Evolutionary conservation across 2,797 vertebrate genomes (phyloP).

Genomic region (Onychomys leucogaster): DNA sequence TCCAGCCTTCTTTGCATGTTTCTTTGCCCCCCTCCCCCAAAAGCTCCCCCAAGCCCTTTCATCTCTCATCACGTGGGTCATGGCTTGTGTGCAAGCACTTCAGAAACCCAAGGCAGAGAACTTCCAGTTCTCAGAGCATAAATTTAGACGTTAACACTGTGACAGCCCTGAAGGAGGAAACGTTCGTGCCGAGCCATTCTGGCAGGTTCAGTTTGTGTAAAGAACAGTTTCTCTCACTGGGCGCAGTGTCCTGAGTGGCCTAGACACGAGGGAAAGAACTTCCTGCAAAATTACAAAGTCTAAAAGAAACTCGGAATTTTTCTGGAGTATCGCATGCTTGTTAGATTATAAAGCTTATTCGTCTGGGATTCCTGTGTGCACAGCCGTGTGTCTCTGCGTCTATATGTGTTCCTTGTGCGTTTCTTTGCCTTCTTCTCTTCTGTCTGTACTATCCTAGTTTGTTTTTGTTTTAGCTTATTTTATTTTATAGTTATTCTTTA

Average conservation of each 20-base stretch:
- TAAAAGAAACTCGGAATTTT: background rate
- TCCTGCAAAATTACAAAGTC: constrained; percentile 35
- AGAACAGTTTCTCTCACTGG: background rate
- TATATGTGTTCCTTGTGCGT: background rate
- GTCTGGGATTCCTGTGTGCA: background rate
- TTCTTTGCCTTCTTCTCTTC: background rate
- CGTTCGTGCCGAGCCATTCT: background rate
- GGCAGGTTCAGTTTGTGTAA: background rate
- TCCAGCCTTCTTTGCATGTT: background rate
- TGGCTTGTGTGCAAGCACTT: background rate
- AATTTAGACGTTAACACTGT: constrained; percentile 46
- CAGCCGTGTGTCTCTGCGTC: background rate
- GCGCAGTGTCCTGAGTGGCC: background rate
- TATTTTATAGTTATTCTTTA: background rate
- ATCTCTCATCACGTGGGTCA: background rate
- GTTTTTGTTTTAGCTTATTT: background rate
- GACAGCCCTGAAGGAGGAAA: background rate
- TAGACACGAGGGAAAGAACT: background rate
- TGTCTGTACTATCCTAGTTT: background rate
- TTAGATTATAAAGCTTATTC: constrained; percentile 2
- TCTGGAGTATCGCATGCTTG: background rate
- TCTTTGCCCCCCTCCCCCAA: background rate
- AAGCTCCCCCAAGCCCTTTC: background rate
- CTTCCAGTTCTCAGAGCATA: constrained; percentile 35
- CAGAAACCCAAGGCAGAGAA: constrained; percentile 39